Percentiles rank a stretch among this genome's conserved stretches.
Conservation (phyloP, 2,113 vertebrate genomes). For the Vulpes vulpes region DNA sequence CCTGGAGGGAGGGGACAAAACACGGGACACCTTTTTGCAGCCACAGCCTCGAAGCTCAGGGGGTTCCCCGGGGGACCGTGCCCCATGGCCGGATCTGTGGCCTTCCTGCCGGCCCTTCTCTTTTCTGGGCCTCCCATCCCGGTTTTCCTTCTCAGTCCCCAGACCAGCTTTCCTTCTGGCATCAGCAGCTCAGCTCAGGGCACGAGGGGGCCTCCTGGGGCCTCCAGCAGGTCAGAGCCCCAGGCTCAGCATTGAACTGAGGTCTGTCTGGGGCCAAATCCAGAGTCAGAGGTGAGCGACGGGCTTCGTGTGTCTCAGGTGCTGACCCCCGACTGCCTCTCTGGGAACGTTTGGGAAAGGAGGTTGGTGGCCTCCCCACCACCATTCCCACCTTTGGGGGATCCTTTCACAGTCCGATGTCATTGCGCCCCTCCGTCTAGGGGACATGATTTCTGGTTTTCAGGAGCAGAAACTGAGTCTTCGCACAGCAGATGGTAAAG, state of each 20-base stretch:
- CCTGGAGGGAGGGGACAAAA: neutral
- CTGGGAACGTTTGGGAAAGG: neutral
- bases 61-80: neutral
- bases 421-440: rapidly evolving
- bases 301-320: rapidly evolving
- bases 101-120: neutral
- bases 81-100: neutral
- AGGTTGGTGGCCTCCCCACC: neutral
- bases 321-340: neutral
- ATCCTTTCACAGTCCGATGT: rapidly evolving
- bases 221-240: neutral
- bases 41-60: neutral
- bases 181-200: neutral
- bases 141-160: neutral
- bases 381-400: neutral
- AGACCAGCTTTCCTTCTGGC: neutral
- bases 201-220: neutral
- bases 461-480: neutral
- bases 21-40: neutral
- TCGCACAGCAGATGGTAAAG: neutral
- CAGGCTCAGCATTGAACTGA: neutral
- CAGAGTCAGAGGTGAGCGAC: neutral
- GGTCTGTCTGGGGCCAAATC: neutral
- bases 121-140: neutral
- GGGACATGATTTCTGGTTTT: neutral